These are phyloP conservation scores for Protobothrops mucrosquamatus DNA, from an alignment of 2,113 vertebrate species.

Conservation along the genomic window DNA sequence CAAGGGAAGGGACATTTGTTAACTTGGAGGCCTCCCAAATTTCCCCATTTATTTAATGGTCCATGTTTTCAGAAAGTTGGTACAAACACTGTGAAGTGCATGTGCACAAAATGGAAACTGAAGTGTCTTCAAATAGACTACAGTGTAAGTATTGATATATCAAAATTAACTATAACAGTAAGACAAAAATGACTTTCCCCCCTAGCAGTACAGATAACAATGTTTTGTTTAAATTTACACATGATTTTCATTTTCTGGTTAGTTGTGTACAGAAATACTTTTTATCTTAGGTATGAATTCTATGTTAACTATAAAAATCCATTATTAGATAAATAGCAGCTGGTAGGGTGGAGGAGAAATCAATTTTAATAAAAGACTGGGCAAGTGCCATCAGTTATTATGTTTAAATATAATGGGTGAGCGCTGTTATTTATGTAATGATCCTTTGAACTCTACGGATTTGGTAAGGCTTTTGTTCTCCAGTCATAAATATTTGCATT, in stretches of 20 bases:
- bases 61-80: neutral
- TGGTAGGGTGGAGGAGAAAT: neutral
- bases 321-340: neutral
- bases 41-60: neutral
- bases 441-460: neutral
- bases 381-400: neutral
- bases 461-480: slow-evolving; percentile 13
- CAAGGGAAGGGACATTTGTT: neutral
- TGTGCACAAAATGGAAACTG: neutral
- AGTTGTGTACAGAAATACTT: neutral
- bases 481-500: slow-evolving; percentile 26
- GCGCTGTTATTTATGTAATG: neutral
- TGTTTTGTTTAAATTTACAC: neutral
- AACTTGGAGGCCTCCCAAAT: neutral
- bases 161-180: neutral
- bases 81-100: neutral
- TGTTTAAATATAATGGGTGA: neutral
- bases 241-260: neutral
- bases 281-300: neutral
- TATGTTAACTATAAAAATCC: neutral
- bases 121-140: neutral
- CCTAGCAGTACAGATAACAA: neutral
- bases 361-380: neutral
- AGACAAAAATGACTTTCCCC: neutral
- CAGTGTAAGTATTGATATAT: neutral